Percentiles rank a stretch among this genome's conserved stretches.
phyloP scores from a whole-genome alignment of 2,888 invertebrate genomes.

The Drosophila pegasa region DNA sequence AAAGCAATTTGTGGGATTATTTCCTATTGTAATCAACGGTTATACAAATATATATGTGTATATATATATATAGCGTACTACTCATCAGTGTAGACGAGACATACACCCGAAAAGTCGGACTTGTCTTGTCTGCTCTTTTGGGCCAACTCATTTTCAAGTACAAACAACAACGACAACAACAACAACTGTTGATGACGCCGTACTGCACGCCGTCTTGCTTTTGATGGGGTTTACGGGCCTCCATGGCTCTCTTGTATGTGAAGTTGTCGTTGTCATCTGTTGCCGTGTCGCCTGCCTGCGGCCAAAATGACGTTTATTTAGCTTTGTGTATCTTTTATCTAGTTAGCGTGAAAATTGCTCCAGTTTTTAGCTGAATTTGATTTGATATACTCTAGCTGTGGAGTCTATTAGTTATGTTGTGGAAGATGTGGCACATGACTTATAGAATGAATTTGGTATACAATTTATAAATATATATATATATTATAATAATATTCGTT shows the following conservation, averaged over 20 bases:
- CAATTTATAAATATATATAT: no score
- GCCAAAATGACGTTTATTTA: conserved; percentile 61
- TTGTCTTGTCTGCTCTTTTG: conserved; percentile 27
- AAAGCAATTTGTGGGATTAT: conserved; percentile 82
- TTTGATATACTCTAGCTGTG: neutral
- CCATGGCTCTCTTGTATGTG: conserved; percentile 18
- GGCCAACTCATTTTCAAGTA: conserved; percentile 76
- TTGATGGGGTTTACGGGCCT: conserved; percentile 34
- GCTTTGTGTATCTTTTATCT: conserved; percentile 31
- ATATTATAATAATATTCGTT: no score
- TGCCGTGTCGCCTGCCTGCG: conserved; percentile 39
- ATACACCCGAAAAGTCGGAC: neutral
- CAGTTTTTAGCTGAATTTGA: conserved; percentile 49
- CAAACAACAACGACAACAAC: conserved; percentile 34
- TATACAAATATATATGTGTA: conserved; percentile 32
- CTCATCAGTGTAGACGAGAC: conserved; percentile 13
- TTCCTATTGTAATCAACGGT: conserved; percentile 80
- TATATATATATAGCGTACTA: neutral
- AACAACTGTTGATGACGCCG: conserved; percentile 37
- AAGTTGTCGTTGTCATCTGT: conserved; percentile 14
- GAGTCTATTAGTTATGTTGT: neutral
- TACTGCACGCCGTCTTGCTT: conserved; percentile 20
- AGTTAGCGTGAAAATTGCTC: conserved; percentile 77
- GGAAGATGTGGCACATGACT: neutral
- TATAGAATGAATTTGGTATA: neutral